Evolutionary conservation across 2,888 invertebrate genomes (phyloP), one percentile per base, ranked within the genome.

Genomic region (Epirrita christyi): DNA sequence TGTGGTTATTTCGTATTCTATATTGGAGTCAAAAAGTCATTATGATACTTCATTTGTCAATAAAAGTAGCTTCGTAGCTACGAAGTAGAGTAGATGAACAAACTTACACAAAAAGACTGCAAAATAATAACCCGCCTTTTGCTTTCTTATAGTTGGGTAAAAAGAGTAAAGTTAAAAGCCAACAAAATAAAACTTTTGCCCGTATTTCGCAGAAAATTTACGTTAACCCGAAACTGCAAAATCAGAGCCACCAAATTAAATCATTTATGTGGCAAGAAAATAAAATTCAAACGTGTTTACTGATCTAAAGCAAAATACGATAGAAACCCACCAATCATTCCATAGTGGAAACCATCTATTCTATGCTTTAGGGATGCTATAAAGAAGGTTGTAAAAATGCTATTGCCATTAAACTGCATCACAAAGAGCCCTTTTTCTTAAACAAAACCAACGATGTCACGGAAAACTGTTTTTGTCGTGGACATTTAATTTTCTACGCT

Each of bases 221-320:
- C 45, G n/a, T n/a, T n/a, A n/a, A n/a, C n/a, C n/a, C n/a, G 38
- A 15, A 53, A 55, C 59, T 47, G 14, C 37, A 38, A 40, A 46
- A 55, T 43, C 42, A 43, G 43, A 43, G 32, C 27, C 47, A 40
- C 34, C 36, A 28, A 55, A 57, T 50, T 50, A 54, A 61, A 57
- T 51, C 47, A 48, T 54, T 49, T 43, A 44, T 45, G 53, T 47
- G 43, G 36, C 43, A 55, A 32, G 37, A 52, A 52, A 48, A 55
- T 46, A 42, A 41, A 55, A 47, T 62, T 49, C 43, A 44, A 43
- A 58, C 60, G 53, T 45, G 29, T 80, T 78, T 74, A 78, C 68
- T 68, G 69, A 66, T 68, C 68, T 67, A 70, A 71, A 78, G 70
- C 69, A 68, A n/a, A 75, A 69, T 71, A 70, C 59, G 72, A 73